phyloP scores from a whole-genome alignment of 2,888 invertebrate genomes.

The Sthenelais limicola region DNA sequence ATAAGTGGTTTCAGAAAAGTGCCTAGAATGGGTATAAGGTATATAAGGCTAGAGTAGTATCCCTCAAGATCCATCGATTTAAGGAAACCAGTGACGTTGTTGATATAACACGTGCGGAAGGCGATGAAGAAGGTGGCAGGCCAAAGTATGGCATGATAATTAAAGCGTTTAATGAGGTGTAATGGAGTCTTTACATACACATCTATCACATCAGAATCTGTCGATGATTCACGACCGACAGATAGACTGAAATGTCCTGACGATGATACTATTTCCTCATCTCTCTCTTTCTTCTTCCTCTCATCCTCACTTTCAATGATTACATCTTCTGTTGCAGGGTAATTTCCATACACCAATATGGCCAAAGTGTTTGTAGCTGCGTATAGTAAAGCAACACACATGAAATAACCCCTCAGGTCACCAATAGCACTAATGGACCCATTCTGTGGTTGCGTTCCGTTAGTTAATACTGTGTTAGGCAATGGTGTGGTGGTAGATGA shows the following conservation, averaged over 20 bases:
- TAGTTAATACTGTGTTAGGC: neutral
- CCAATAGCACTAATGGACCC: neutral
- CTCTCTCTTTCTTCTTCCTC: no score
- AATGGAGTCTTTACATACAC: no score
- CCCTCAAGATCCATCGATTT: neutral
- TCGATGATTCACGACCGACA: no score
- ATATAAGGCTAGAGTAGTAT: neutral
- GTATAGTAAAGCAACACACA: neutral
- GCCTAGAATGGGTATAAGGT: constrained; percentile 9
- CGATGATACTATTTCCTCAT: no score
- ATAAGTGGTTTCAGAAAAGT: constrained; percentile 18
- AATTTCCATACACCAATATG: constrained; percentile 7
- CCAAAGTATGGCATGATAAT: constrained; percentile 29
- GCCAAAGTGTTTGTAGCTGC: neutral
- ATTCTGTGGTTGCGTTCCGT: neutral
- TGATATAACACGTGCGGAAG: constrained; percentile 23
- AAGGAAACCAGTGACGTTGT: constrained; percentile 19
- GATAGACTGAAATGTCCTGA: no score
- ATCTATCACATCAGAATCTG: no score
- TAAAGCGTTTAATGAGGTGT: constrained; percentile 1
- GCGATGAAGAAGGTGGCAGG: constrained; percentile 7
- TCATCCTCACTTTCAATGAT: no score
- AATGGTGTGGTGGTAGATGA: no score
- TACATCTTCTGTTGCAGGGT: no score
- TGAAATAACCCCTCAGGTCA: constrained; percentile 1